Evolutionary conservation across 2,888 invertebrate genomes (phyloP).

Genomic region (Clanis bilineata): DNA sequence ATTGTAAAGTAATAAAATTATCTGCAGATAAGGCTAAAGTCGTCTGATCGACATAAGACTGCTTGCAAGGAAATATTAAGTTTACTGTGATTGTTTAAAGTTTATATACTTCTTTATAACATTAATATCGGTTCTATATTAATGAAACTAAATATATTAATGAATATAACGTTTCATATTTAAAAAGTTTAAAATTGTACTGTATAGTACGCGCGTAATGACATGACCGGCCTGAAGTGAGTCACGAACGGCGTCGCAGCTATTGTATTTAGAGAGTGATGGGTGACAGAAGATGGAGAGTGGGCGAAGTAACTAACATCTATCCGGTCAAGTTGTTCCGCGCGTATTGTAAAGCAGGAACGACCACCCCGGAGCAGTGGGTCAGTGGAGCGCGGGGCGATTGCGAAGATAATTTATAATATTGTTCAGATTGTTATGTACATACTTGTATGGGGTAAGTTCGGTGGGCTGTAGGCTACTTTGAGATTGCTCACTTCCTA

Average conservation of each 20-base stretch:
- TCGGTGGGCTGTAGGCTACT: conserved; percentile 73
- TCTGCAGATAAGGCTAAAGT: conserved; percentile 29
- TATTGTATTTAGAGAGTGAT: not conserved
- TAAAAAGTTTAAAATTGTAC: not conserved
- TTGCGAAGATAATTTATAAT: conserved; percentile 23
- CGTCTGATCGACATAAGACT: conserved; percentile 53
- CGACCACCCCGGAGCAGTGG: not conserved
- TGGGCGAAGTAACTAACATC: too few relatives aligned
- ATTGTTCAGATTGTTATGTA: conserved; percentile 68
- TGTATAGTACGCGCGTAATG: not conserved
- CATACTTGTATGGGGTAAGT: conserved; percentile 58
- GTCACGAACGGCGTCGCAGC: not conserved
- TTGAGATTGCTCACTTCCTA: conserved; percentile 77
- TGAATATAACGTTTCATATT: conserved; percentile 3
- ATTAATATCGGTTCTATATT: conserved; percentile 9
- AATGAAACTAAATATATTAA: not conserved
- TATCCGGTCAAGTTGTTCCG: too few relatives aligned
- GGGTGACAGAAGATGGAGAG: too few relatives aligned
- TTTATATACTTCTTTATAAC: conserved; percentile 14
- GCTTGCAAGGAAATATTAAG: conserved; percentile 55
- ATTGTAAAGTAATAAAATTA: conserved; percentile 11
- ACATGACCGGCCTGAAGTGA: not conserved
- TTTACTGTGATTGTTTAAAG: conserved; percentile 25
- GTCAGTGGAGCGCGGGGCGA: not conserved
- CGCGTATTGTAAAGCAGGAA: not conserved